A percentile compares a stretch with the other conserved stretches of the same genome.
Evolutionary conservation across 1,140 invertebrate species (phyloP).

Genomic region (Chymomyza costata): DNA sequence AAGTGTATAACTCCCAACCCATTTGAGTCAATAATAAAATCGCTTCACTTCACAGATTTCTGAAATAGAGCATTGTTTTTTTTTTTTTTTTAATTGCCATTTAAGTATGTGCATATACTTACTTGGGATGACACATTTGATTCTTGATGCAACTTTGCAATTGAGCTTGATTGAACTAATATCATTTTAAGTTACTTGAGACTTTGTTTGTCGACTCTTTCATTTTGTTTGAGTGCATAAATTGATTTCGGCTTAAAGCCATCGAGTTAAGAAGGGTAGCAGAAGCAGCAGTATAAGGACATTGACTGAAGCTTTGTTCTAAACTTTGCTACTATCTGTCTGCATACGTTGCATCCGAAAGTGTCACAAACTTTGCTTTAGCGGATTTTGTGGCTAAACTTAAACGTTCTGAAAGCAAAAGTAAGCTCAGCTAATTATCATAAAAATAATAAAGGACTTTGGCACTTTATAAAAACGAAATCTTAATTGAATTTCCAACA

Average conservation of each 20-base stretch:
- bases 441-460: constrained; percentile 54
- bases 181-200: no score
- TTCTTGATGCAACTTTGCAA: no score
- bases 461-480: background rate
- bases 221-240: constrained; percentile 42
- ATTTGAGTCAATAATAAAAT: no score
- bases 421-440: constrained; percentile 53
- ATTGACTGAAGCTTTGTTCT: constrained; percentile 18
- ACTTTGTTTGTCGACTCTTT: no score
- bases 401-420: constrained; percentile 9
- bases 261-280: constrained; percentile 17
- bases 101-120: no score
- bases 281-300: background rate
- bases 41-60: no score
- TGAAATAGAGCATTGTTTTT: no score
- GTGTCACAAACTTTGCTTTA: background rate
- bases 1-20: no score
- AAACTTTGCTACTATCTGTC: background rate
- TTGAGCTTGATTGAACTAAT: no score
- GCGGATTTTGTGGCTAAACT: constrained; percentile 4
- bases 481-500: constrained; percentile 59
- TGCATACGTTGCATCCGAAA: background rate
- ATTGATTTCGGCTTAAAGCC: constrained; percentile 55
- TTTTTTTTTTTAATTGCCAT: no score
- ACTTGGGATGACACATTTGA: no score